Conservation (phyloP, 2,888 invertebrate genomes). For the Sisyra terminalis region DNA sequence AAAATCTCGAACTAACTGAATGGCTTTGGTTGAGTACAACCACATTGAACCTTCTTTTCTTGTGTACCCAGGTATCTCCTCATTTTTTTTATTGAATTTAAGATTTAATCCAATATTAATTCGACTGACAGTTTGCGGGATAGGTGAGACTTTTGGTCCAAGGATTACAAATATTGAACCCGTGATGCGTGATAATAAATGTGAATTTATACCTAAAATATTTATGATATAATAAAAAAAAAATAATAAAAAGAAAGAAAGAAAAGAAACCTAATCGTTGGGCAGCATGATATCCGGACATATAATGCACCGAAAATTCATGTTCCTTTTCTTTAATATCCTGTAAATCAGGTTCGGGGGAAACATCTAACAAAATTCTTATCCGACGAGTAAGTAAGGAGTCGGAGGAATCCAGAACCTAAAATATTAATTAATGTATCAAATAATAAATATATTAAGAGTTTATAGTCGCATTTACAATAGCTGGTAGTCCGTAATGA, state of each 20-base stretch:
- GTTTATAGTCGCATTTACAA: slow-evolving; percentile 31
- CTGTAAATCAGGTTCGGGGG: slow-evolving; percentile 33
- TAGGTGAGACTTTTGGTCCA: slow-evolving; percentile 26
- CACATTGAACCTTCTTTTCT: slow-evolving; percentile 52
- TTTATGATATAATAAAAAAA: too few species aligned
- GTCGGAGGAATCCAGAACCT: slow-evolving; percentile 39
- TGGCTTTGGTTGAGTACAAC: slow-evolving; percentile 64
- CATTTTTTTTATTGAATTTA: slow-evolving; percentile 69
- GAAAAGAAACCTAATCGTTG: slow-evolving; percentile 33
- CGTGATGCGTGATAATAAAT: slow-evolving; percentile 70
- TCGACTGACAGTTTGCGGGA: slow-evolving; percentile 32
- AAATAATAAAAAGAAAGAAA: too few species aligned
- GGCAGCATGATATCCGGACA: slow-evolving; percentile 37
- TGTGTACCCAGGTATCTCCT: slow-evolving; percentile 67
- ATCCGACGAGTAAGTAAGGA: slow-evolving; percentile 38
- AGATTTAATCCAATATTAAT: slow-evolving; percentile 81
- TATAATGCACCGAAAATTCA: slow-evolving; percentile 28
- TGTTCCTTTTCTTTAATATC: slow-evolving; percentile 19
- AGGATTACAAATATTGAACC: slow-evolving; percentile 58
- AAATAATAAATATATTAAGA: not conserved
- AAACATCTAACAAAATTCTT: slow-evolving; percentile 35
- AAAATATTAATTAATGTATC: slow-evolving; percentile 9
- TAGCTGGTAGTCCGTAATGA: slow-evolving; percentile 66
- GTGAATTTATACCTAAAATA: slow-evolving; percentile 39
- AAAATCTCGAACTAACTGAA: slow-evolving; percentile 55